Conservation (phyloP, 1,140 invertebrate species). For the Wiebesia pumilae region DNA sequence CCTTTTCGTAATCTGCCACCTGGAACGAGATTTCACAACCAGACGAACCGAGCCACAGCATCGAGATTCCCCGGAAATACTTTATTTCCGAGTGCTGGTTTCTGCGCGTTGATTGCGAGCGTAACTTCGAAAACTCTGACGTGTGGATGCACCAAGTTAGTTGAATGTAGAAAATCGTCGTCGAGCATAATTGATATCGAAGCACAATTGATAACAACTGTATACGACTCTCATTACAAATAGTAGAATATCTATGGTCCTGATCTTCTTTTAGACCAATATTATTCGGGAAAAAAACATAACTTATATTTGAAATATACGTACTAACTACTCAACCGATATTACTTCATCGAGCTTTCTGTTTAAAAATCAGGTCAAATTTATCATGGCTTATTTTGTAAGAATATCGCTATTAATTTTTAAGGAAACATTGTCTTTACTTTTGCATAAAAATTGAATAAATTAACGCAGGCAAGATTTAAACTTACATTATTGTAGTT, state of each 20-base stretch:
- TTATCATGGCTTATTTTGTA: too few relatives aligned
- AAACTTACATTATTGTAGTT: too few relatives aligned
- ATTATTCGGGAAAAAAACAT: not conserved
- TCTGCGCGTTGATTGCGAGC: not conserved
- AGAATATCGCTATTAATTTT: too few relatives aligned
- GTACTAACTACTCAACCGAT: too few relatives aligned
- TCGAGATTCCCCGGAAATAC: constrained; percentile 10
- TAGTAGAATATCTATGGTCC: not conserved
- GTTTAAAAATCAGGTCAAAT: too few relatives aligned
- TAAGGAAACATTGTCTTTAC: too few relatives aligned
- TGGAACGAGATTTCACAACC: not conserved
- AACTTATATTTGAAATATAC: not conserved
- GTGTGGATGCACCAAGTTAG: not conserved
- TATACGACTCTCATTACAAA: not conserved
- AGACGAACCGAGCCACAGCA: not conserved
- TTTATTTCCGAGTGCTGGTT: constrained; percentile 34
- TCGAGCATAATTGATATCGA: not conserved
- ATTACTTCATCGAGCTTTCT: too few relatives aligned
- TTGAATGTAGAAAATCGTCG: not conserved
- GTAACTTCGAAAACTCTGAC: not conserved
- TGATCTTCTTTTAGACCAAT: not conserved
- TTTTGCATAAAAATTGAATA: too few relatives aligned
- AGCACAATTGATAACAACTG: not conserved
- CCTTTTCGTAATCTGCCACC: not conserved
- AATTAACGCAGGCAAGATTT: too few relatives aligned